Evolutionary conservation across 2,113 vertebrate genomes (phyloP).

Genomic region (Prionailurus bengalensis): DNA sequence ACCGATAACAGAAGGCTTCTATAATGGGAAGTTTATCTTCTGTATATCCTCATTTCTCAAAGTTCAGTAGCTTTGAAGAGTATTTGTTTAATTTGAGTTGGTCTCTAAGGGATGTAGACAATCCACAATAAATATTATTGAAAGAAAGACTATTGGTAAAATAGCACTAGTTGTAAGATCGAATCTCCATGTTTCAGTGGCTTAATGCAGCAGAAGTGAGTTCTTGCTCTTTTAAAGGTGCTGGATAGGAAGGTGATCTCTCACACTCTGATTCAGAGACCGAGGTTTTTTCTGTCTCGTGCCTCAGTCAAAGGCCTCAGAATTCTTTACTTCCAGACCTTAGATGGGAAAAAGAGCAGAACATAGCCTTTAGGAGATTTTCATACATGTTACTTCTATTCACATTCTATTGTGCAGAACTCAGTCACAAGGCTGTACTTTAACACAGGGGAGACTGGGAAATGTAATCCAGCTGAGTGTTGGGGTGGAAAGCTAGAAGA

Average conservation of each 20-base stretch:
- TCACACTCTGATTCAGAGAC: background rate
- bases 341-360: background rate
- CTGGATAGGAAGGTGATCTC: background rate
- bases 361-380: background rate
- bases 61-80: constrained; percentile 2
- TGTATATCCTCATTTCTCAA: background rate
- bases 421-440: background rate
- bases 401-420: background rate
- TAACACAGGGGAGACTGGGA: background rate
- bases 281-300: constrained; percentile 32
- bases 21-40: background rate
- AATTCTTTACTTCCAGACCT: background rate
- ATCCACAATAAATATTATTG: background rate
- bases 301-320: background rate
- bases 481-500: background rate
- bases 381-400: background rate
- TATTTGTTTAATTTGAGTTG: constrained; percentile 2
- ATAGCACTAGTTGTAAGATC: background rate
- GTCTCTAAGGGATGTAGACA: background rate
- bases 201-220: background rate
- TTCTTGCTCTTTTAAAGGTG: background rate
- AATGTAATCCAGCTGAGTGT: background rate
- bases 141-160: background rate
- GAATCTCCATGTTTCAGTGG: background rate
- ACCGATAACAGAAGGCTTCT: background rate